These are phyloP conservation scores for Sprattus sprattus DNA, from an alignment of 2,113 vertebrate species.

Conservation along the genomic window DNA sequence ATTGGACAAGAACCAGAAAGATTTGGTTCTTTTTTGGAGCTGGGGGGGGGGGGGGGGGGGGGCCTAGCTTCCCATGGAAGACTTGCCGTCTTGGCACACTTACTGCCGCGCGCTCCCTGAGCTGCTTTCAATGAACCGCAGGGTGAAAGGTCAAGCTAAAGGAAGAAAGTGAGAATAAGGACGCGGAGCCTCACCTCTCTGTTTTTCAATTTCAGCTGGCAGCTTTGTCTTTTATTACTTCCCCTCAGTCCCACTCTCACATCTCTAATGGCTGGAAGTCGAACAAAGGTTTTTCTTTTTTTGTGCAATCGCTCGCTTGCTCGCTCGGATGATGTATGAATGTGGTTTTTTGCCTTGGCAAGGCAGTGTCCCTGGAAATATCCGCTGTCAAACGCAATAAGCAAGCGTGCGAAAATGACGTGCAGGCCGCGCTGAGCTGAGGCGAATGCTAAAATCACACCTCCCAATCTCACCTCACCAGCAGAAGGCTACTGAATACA, in stretches of 20 bases:
- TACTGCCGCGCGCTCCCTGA: background rate
- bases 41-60: background rate
- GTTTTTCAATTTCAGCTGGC: background rate
- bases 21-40: background rate
- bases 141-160: background rate
- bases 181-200: background rate
- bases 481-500: background rate
- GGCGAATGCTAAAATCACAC: slow-evolving; percentile 36
- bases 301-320: slow-evolving; percentile 16
- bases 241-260: too few species aligned
- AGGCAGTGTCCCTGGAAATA: slow-evolving; percentile 37
- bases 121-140: background rate
- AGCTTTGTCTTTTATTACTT: background rate
- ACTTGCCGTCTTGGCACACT: background rate
- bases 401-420: slow-evolving; percentile 29
- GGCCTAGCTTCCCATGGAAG: background rate
- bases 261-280: background rate
- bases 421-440: background rate
- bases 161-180: background rate
- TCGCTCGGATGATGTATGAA: slow-evolving; percentile 40
- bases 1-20: background rate
- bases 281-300: background rate
- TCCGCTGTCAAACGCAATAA: slow-evolving; percentile 39
- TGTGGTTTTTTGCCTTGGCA: slow-evolving; percentile 31
- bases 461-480: background rate